Base-by-base conservation (phyloP, 2,888 invertebrate genomes). In the Thymelicus sylvestris region DNA sequence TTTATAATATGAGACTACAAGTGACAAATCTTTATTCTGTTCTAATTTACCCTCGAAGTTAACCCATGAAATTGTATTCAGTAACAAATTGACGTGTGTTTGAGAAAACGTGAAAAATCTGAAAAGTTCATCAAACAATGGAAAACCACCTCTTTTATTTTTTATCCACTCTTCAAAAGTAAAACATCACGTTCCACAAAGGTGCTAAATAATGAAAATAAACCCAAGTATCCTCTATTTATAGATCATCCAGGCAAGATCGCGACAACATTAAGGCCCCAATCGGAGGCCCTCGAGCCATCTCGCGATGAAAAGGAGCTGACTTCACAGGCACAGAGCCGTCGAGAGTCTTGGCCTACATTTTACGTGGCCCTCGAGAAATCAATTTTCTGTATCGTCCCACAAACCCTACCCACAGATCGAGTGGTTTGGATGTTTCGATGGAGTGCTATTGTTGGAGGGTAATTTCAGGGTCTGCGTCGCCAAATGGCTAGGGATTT, bases 231-330 rank as follows among this genome's bases (percentile, higher is more conserved):
- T 24, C 10, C 55, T 75, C 78, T 79, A 80, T 80, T 80, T 78
- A 80, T 75, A 79, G 79, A 74, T 59, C 65, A 67, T 65, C 71
- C 65, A 52, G 65, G n/a, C 52, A 24, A 60, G 19, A 66, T 24
- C 73, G 67, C 72, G 74, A 73, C 72, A 72, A 74, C 74, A 74
- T 74, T 75, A 73, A 73, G 77, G 69, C 74, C 73, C 76, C 79
- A 74, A 79, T 79, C 77, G 76, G 62, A 72, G 39, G 74, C 75
- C 71, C 76, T 76, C 72, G 73, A 76, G 71, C 74, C 75, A 77
- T 78, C 76, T 77, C 72, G 74, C 75, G 81, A 81, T 81, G 80
- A 78, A 78, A 80, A 77, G 76, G 77, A 73, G 81, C 81, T 81
- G 81, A 81, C 81, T 78, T 77, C 79, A 79, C 74, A 78, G 71